Percentiles rank a stretch among this genome's conserved stretches.
Conservation (phyloP, 2,113 vertebrate species). For the Python bivittatus region DNA sequence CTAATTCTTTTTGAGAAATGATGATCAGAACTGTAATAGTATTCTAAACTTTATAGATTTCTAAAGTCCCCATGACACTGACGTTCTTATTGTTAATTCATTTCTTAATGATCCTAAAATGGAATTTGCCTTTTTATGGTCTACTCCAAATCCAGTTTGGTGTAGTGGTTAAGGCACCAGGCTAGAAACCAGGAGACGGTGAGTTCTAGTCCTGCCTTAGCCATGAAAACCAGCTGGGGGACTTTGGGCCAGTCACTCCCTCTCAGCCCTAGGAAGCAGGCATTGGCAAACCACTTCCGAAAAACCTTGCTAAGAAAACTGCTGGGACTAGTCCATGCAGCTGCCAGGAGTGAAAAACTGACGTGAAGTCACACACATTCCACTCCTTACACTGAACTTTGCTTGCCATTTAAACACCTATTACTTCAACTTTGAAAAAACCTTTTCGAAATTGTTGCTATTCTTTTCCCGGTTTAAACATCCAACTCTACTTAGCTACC, state of each 20-base stretch:
- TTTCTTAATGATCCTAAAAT: not conserved
- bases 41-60: not conserved
- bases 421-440: not conserved
- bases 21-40: not conserved
- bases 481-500: not conserved
- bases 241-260: too few relatives aligned
- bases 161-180: not conserved
- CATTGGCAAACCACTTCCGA: too few relatives aligned
- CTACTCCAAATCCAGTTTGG: not conserved
- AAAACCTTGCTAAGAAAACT: not conserved
- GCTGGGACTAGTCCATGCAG: not conserved
- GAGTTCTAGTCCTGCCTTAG: not conserved
- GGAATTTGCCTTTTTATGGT: not conserved
- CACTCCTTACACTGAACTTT: not conserved
- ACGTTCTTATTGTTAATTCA: not conserved
- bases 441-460: not conserved
- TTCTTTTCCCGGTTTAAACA: not conserved
- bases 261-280: too few relatives aligned
- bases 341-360: not conserved
- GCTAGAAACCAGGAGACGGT: not conserved
- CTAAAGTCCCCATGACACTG: not conserved
- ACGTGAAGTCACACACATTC: not conserved
- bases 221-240: not conserved
- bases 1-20: not conserved
- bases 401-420: not conserved